Base-by-base conservation (phyloP, 2,113 vertebrate genomes). In the Glaucidium brasilianum region DNA sequence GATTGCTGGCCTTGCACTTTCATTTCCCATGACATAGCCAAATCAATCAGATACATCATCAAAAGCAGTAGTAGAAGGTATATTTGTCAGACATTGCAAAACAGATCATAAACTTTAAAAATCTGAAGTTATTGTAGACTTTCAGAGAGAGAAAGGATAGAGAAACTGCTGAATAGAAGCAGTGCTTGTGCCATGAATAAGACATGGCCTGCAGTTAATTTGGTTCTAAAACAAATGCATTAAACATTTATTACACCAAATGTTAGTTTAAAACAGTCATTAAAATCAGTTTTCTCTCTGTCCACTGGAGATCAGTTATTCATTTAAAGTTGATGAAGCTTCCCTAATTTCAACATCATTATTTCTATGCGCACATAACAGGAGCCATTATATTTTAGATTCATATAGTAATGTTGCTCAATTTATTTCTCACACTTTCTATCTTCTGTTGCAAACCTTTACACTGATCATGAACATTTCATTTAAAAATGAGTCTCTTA, bases 331-430 rank as follows among this genome's bases (percentile, higher is more conserved):
- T 97, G 90, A 94, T 96, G 88, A 96, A 97, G 80, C 72, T 92
- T 97, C 78, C 43, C 92, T 97, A 92, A 95, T 96, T 98, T 97
- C 80, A 94, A 94, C 32, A 84, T 95, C 85, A 90, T 97, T 97
- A 95, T 95, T 95, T 94, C 85, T 92, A 20, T 41, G n/a, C 6
- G 30, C 85, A 73, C 39, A 53, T 91, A 87, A 45, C n/a, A 95
- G 71, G 68, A 96, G 77, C 78, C 73, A 75, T 95, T 95, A 71
- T 92, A 94, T 88, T 96, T 97, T 80, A 90, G 62, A 94, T 92
- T 93, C 91, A 66, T 35, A 67, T 45, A 90, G 91, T 90, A 76
- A 68, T 13, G 67, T 71, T 94, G 69, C 21, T 85, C 55, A 26
- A 71, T 92, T 73, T 80, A 94, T 92, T 96, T 90, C 69, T 85